These are phyloP conservation scores for Knipowitschia caucasica DNA, from an alignment of 2,797 vertebrate genomes.

Conservation along the genomic window DNA sequence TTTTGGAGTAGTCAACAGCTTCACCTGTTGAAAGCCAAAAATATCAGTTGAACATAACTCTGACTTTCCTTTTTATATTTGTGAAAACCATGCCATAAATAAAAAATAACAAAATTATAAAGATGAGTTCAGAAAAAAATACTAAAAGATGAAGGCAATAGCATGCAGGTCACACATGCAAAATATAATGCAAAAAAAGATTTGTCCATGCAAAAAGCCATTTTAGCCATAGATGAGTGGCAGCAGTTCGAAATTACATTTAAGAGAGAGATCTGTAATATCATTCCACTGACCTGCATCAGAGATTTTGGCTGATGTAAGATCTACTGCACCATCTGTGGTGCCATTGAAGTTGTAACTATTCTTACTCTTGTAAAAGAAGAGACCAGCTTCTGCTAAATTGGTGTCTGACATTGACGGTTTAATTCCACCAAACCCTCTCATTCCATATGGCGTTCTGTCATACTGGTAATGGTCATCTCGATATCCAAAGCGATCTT, in stretches of 20 bases:
- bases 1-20: constrained; percentile 99
- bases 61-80: constrained; percentile 36
- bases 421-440: constrained; percentile 91
- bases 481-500: constrained; percentile 96
- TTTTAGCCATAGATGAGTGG: constrained; percentile 77
- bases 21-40: constrained; percentile 97
- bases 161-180: constrained; percentile 88
- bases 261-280: constrained; percentile 88
- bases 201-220: too few species aligned
- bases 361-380: constrained; percentile 97
- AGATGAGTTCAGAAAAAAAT: constrained; percentile 66
- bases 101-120: constrained; percentile 51
- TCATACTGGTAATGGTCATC: constrained; percentile 97
- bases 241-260: constrained; percentile 84
- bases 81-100: constrained; percentile 79
- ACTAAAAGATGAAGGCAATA: constrained; percentile 64
- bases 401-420: constrained; percentile 99
- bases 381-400: constrained; percentile 92
- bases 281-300: constrained; percentile 95
- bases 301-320: constrained; percentile 92
- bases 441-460: constrained; percentile 82
- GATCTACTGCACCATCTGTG: constrained; percentile 94
- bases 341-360: constrained; percentile 92
- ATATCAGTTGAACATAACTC: constrained; percentile 80
- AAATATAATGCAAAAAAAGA: constrained; percentile 60